Evolutionary conservation across 2,888 invertebrate species (phyloP), one percentile per base, ranked within the genome.

Genomic region (Orthonychiurus folsomi): DNA sequence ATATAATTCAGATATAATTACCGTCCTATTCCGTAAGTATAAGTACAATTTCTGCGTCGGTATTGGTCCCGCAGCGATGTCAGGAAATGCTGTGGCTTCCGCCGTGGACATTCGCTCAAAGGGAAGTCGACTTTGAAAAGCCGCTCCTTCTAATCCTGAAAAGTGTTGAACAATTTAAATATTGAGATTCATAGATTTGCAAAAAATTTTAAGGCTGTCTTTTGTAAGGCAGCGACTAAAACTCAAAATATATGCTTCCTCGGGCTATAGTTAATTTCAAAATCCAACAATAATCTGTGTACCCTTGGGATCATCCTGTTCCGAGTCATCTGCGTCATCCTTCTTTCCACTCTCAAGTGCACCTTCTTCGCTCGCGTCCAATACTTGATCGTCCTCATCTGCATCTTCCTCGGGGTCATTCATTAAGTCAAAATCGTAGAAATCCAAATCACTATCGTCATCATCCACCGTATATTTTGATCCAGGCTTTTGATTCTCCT

Each of bases 101-200:
- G 89, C 84, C 0, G 93, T 88, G 5, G 93, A 93, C 84, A 96
- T 85, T 78, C 94, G 93, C 76, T 93, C 94, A 77, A 88, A 90
- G 0, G 95, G 94, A 75, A 97, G 80, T 50, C 96, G 84, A 70
- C 93, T 93, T 77, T 95, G 92, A 77, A 93, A 93, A 0, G 93
- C 91, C 54, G 93, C 92, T 50, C 94, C 94, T 80, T 95, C 94
- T 68, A 93, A 80, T 28, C 89, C 80, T 86, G 74, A 47, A 76
- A 75, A 65, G 63, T 60, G 59, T 56, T 66, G 61, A n/a, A 59
- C 61, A 62, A 56, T 25, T 50, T 48, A 64, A 26, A 37, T 27
- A 52, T 23, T 53, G 12, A 18, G 20, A 18, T 53, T 15, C 20
- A 53, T 53, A 24, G 25, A 24, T 27, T 50, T 21, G 27, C 5